phyloP scores from a whole-genome alignment of 2,113 vertebrate genomes.

The Sinocyclocheilus rhinocerous region DNA sequence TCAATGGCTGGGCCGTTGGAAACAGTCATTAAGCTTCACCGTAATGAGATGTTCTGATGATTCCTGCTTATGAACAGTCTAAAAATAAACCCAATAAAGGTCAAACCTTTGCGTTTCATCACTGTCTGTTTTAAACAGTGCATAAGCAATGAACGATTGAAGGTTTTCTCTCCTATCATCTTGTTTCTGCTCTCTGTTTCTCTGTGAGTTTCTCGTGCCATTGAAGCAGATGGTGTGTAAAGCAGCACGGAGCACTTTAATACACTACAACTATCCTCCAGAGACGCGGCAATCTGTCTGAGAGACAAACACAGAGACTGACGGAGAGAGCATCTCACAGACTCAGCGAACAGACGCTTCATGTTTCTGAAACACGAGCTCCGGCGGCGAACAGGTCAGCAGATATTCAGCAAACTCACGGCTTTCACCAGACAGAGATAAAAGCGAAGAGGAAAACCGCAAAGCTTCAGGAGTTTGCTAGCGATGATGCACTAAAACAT shows the following conservation, averaged over 20 bases:
- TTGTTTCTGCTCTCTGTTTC: not conserved
- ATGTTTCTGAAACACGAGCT: conserved; percentile 26
- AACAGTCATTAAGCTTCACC: conserved; percentile 6
- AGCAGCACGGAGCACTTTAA: conserved; percentile 58
- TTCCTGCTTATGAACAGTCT: not conserved
- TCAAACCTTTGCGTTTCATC: not conserved
- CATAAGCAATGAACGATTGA: not conserved
- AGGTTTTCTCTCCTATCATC: not conserved
- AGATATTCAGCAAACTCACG: conserved; percentile 16
- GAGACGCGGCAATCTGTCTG: conserved; percentile 70
- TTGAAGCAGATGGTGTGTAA: conserved; percentile 32
- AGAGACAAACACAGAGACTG: not conserved
- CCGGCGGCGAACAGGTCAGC: not conserved
- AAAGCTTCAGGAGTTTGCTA: not conserved
- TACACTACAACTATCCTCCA: conserved; percentile 63
- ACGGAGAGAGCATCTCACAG: conserved; percentile 1
- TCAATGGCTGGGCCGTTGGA: not conserved
- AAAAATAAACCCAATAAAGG: conserved; percentile 27
- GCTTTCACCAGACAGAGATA: conserved; percentile 10
- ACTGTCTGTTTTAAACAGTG: not conserved
- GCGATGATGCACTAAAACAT: not conserved
- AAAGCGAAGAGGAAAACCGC: not conserved
- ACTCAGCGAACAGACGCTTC: conserved; percentile 10
- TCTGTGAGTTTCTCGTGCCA: not conserved
- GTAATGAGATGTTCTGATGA: not conserved